Conservation (phyloP, 2,888 invertebrate genomes). For the Altica lythri region DNA sequence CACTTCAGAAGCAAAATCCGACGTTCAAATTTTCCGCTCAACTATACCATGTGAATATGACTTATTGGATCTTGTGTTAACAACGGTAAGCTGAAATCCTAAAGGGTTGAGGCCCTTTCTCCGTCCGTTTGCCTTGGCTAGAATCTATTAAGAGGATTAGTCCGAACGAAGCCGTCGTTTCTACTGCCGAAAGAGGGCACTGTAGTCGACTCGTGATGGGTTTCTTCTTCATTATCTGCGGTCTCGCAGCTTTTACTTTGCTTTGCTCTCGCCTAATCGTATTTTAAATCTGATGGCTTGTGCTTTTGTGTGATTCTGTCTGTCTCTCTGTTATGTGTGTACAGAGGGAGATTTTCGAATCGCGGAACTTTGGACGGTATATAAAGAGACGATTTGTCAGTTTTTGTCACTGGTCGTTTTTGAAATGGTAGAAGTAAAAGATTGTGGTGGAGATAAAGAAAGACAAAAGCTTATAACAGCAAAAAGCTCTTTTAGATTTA, state of each 20-base stretch:
- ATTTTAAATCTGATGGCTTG: conserved; percentile 28
- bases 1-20: neutral
- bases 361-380: conserved; percentile 4
- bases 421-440: neutral
- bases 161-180: conserved; percentile 56
- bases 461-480: no score
- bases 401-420: conserved; percentile 9
- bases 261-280: conserved; percentile 38
- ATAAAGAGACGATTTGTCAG: conserved; percentile 11
- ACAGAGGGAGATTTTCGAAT: neutral
- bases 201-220: conserved; percentile 42
- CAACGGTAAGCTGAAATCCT: conserved; percentile 56
- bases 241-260: conserved; percentile 48
- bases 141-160: conserved; percentile 61
- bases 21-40: neutral
- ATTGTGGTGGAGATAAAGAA: neutral
- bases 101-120: conserved; percentile 53
- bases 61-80: conserved; percentile 58
- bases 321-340: neutral
- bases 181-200: conserved; percentile 31
- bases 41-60: conserved; percentile 44
- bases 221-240: conserved; percentile 56
- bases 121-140: conserved; percentile 50
- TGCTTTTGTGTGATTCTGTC: conserved; percentile 18
- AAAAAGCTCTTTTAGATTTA: neutral